Conservation (phyloP, 23 tunicate genomes). For the Ciona savignyi region DNA sequence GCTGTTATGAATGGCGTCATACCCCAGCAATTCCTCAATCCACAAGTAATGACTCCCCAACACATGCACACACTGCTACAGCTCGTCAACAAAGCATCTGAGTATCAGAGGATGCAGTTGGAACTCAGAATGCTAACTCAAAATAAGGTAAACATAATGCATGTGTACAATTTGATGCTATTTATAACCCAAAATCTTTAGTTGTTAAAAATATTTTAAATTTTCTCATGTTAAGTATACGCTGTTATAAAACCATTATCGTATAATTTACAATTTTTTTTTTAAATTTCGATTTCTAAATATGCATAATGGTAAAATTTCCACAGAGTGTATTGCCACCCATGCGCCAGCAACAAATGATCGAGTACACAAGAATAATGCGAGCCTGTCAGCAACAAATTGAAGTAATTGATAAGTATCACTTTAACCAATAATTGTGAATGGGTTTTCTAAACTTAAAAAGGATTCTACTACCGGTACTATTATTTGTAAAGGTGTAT, state of each 20-base stretch:
- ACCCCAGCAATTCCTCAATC: constrained; percentile 58
- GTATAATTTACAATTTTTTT: neutral
- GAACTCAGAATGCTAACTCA: constrained; percentile 20
- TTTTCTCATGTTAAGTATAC: too few species aligned
- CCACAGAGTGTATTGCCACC: constrained; percentile 1
- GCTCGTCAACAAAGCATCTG: constrained; percentile 57
- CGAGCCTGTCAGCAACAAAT: constrained; percentile 54
- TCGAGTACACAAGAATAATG: constrained; percentile 13
- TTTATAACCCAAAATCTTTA: too few species aligned
- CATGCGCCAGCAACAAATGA: constrained; percentile 46
- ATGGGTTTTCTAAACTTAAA: too few species aligned
- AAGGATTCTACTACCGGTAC: too few species aligned
- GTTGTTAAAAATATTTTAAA: too few species aligned
- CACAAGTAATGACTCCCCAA: constrained; percentile 83
- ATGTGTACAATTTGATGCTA: neutral
- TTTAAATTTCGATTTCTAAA: neutral
- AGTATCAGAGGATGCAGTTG: constrained; percentile 37
- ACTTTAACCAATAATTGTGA: too few species aligned
- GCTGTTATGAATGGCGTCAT: constrained; percentile 77
- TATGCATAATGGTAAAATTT: neutral
- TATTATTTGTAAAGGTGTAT: too few species aligned
- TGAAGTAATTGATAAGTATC: too few species aligned
- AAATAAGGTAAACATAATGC: constrained; percentile 27
- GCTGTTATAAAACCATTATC: neutral
- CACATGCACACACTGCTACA: constrained; percentile 69